Percentiles rank a stretch among this genome's conserved stretches.
Evolutionary conservation across 2,888 invertebrate species (phyloP).

Genomic region (Amiota mariae): DNA sequence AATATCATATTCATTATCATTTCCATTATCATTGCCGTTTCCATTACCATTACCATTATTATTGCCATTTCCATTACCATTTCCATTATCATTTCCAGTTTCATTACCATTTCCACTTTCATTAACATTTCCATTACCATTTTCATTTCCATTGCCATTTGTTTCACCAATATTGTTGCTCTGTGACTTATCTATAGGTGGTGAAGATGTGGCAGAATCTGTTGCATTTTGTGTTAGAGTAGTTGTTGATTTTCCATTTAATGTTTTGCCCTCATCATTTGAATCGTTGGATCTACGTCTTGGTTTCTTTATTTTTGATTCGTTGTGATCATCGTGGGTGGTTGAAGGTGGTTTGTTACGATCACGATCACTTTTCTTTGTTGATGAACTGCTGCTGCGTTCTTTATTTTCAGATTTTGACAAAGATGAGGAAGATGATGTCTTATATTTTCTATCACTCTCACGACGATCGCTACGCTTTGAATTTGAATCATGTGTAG

Average conservation of each 20-base stretch:
- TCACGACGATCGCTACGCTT: conserved; percentile 48
- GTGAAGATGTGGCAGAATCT: not conserved
- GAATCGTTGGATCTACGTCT: conserved; percentile 86
- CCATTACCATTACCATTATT: no score
- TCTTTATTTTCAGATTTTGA: conserved; percentile 54
- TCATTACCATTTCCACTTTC: no score
- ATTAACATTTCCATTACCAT: conserved; percentile 32
- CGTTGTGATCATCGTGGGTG: conserved; percentile 80
- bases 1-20: no score
- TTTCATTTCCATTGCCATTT: conserved; percentile 39
- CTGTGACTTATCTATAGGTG: conserved; percentile 34
- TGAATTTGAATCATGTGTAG: conserved; percentile 46
- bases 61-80: conserved; percentile 33
- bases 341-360: conserved; percentile 44
- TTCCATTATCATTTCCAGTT: conserved; percentile 17
- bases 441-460: conserved; percentile 48
- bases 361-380: conserved; percentile 46
- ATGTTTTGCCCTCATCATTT: conserved; percentile 79
- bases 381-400: conserved; percentile 47
- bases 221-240: not conserved
- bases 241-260: conserved; percentile 40
- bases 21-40: no score
- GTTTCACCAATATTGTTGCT: conserved; percentile 32
- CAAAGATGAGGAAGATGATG: conserved; percentile 42
- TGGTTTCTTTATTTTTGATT: conserved; percentile 78